Evolutionary conservation across 2,888 invertebrate species (phyloP).

Genomic region (Amblyjoppa proteus): DNA sequence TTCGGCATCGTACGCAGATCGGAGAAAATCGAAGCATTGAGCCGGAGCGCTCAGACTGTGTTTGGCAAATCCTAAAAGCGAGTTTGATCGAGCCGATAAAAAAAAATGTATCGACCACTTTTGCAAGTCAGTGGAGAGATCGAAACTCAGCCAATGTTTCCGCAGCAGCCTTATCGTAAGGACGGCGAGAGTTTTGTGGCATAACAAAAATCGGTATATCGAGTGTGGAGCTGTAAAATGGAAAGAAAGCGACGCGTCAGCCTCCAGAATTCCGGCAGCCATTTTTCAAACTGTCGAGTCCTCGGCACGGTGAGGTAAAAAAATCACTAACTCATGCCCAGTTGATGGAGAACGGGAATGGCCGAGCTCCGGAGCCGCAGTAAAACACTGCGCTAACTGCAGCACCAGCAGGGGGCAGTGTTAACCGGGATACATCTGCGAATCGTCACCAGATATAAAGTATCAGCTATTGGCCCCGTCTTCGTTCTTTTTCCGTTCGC

Average conservation of each 20-base stretch:
- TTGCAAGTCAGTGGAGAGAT: not conserved
- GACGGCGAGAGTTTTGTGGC: not conserved
- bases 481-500: conserved; percentile 10
- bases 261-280: not conserved
- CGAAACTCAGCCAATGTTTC: not conserved
- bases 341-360: conserved; percentile 10
- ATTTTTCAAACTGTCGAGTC: conserved; percentile 4
- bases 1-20: no score
- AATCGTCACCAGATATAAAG: conserved; percentile 18
- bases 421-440: not conserved
- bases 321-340: conserved; percentile 13
- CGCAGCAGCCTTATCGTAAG: not conserved
- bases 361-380: not conserved
- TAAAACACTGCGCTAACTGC: conserved; percentile 1
- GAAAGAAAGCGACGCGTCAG: not conserved
- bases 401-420: not conserved
- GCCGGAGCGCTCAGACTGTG: not conserved
- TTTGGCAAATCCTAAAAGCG: not conserved
- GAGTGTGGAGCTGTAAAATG: conserved; percentile 21
- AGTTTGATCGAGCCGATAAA: not conserved
- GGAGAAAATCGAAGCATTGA: no score
- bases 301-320: conserved; percentile 7
- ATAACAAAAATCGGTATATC: not conserved
- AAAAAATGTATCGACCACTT: not conserved
- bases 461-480: conserved; percentile 4